phyloP scores from a whole-genome alignment of 2,888 invertebrate genomes.

The Resseliella maxima region DNA sequence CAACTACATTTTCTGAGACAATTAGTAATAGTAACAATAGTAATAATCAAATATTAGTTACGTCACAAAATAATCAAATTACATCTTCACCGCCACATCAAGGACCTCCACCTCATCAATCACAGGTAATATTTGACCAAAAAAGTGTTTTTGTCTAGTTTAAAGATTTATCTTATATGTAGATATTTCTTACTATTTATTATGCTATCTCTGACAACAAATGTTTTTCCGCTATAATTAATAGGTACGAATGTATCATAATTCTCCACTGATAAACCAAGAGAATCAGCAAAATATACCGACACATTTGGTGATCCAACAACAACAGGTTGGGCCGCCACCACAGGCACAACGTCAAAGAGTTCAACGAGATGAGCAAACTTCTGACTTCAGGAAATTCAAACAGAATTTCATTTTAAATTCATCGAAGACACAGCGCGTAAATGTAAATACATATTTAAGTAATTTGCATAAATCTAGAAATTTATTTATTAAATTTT shows the following conservation, averaged over 20 bases:
- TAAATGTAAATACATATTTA: background rate
- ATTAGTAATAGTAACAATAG: background rate
- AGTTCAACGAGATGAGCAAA: slow-evolving; percentile 64
- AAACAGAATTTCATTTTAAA: slow-evolving; percentile 82
- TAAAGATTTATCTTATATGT: no score
- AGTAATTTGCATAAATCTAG: background rate
- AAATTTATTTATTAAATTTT: background rate
- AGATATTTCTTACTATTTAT: no score
- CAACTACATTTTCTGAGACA: background rate
- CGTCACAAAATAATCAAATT: slow-evolving; percentile 58
- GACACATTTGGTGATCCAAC: slow-evolving; percentile 54
- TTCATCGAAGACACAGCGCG: slow-evolving; percentile 60
- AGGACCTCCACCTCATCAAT: background rate
- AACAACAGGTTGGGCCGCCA: slow-evolving; percentile 57
- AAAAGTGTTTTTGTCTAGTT: no score
- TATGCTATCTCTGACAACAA: no score
- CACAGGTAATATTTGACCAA: background rate
- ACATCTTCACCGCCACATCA: slow-evolving; percentile 64
- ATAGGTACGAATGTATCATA: slow-evolving; percentile 51
- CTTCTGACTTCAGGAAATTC: slow-evolving; percentile 79
- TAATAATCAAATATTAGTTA: background rate
- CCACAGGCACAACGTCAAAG: slow-evolving; percentile 63
- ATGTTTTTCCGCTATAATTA: no score
- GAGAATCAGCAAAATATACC: slow-evolving; percentile 28
- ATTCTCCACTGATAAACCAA: slow-evolving; percentile 42